Base-by-base conservation (phyloP, 2,888 invertebrate genomes). In the Hyposoter dolosus region DNA sequence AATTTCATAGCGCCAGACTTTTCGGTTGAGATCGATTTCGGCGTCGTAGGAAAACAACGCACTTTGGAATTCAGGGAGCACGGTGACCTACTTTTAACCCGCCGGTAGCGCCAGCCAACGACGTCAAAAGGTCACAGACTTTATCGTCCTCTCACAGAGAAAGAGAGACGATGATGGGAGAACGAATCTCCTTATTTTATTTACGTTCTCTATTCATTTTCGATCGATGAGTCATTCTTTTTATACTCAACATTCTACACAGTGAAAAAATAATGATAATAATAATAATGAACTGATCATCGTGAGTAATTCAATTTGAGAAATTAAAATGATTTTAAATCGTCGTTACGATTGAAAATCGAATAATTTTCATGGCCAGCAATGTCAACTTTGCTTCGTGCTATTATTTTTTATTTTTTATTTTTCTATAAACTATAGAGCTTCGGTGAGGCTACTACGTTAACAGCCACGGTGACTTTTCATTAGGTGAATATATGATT, bases 41-140 rank as follows among this genome's bases (percentile, higher is more conserved):
- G 23, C 3, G 66, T 4, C 19, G 10, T n/a, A n/a, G 3, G 19
- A 35, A 40, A 56, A 56, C 19, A 56, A 74, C 35, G 35, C 56
- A 35, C 43, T 53, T 43, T 28, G 15, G 15, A 28, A 60, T 60
- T 60, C 15, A 28, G 28, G 4, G 15, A 60, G 28, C 60, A 28
- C 28, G 15, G 60, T 74, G 74, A 74, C 74, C 74, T 23, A 74
- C 40, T 74, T 74, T 23, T 9, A 32, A 47, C 6, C 17, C 9
- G 23, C 1, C 15, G 74, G 74, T 40, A 60, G 23, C 53, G 40
- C 35, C 19, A 28, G 56, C 74, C 5, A 23, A 23, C 74, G 74
- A 56, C 43, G 56, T 56, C 53, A 72, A 69, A 72, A 72, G 72
- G 72, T 72, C 53, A 53, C 53, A 72, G 53, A 72, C 32, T 50